phyloP scores from a whole-genome alignment of 2,888 invertebrate genomes.

The Hyposoter didymator region DNA sequence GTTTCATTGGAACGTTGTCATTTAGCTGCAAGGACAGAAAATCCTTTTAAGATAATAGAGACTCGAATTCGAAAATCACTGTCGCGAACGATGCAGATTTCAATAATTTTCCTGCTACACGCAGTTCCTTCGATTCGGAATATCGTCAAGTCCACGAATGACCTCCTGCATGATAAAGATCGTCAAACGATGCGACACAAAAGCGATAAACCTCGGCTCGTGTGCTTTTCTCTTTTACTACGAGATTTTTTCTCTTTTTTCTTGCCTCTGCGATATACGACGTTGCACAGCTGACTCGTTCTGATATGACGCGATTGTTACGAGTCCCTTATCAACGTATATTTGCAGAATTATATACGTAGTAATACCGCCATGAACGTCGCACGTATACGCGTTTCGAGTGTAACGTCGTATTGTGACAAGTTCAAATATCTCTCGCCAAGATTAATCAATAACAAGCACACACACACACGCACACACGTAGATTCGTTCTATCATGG shows the following conservation, averaged over 20 bases:
- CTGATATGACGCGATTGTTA: slow-evolving; percentile 58
- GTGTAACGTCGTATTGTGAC: slow-evolving; percentile 5
- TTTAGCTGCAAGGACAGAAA: too few species aligned
- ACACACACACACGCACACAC: slow-evolving; percentile 19
- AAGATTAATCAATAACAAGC: slow-evolving; percentile 59
- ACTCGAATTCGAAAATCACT: too few species aligned
- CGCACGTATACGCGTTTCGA: not conserved
- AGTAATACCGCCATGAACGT: slow-evolving; percentile 17
- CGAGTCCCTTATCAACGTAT: slow-evolving; percentile 65
- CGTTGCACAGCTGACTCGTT: slow-evolving; percentile 62
- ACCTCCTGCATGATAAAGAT: not conserved
- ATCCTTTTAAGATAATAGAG: too few species aligned
- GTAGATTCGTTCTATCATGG: not conserved
- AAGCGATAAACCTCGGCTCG: slow-evolving; percentile 21
- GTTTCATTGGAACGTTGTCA: too few species aligned
- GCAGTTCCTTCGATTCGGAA: not conserved
- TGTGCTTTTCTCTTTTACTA: not conserved
- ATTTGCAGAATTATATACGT: slow-evolving; percentile 46
- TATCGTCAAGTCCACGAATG: not conserved
- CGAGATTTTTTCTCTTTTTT: not conserved
- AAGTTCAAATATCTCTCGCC: slow-evolving; percentile 58
- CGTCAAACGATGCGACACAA: not conserved
- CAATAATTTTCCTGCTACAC: not conserved
- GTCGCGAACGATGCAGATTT: too few species aligned
- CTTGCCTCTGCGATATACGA: slow-evolving; percentile 11